A percentile compares a stretch with the other conserved stretches of the same genome.
These are phyloP conservation scores for Serilophus lunatus DNA, from an alignment of 2,113 vertebrate species.

Conservation along the genomic window DNA sequence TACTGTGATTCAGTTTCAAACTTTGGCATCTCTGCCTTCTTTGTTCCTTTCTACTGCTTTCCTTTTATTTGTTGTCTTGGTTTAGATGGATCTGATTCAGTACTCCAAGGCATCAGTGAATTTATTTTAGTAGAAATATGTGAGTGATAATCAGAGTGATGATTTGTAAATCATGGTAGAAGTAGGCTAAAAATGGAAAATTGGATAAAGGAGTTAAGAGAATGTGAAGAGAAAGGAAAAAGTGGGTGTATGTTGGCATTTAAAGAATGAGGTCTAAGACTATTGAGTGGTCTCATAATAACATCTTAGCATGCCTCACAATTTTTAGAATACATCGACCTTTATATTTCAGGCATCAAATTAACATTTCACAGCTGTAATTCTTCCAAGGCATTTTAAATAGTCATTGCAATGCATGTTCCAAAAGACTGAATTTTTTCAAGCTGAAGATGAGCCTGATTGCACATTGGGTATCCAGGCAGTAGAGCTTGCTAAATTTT, in stretches of 20 bases:
- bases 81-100: not conserved
- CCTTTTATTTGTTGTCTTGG: not conserved
- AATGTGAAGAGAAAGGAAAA: not conserved
- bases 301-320: not conserved
- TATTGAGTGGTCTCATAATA: not conserved
- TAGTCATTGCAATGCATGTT: not conserved
- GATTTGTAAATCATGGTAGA: not conserved
- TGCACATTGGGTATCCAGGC: not conserved
- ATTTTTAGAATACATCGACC: not conserved
- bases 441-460: constrained; percentile 25
- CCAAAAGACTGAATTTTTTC: not conserved
- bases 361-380: constrained; percentile 48
- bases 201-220: not conserved
- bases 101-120: not conserved
- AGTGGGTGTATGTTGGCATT: not conserved
- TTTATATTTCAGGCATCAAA: constrained; percentile 31
- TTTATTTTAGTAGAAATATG: not conserved
- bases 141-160: not conserved
- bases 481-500: not conserved
- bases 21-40: not conserved
- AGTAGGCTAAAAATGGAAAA: constrained; percentile 17
- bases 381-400: constrained; percentile 12
- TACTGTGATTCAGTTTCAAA: not conserved
- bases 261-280: not conserved
- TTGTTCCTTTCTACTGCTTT: not conserved